Evolutionary conservation across 2,113 vertebrate species (phyloP), one percentile per base, ranked within the genome.

Genomic region (Circaetus gallicus): DNA sequence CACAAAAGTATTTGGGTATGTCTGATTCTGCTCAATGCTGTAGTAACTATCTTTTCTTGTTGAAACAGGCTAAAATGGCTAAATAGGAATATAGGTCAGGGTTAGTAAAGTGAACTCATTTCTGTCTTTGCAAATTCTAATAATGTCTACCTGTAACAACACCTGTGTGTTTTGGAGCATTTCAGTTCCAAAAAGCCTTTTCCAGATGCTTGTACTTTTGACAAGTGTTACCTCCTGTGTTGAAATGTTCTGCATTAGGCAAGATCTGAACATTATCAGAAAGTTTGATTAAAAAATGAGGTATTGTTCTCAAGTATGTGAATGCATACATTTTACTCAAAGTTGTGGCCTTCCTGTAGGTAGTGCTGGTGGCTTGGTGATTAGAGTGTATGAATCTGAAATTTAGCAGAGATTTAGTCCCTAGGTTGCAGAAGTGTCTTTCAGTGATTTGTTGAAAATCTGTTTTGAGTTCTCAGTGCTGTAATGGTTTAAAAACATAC

Each of bases 381-480:
- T 74, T 67, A 29, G 47, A 28, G 53, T 38, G n/a, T n/a, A 70
- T 42, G 53, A 91, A 42, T 34, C 42, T 53, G 81, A 85, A 82
- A 74, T 91, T 77, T 62, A 86, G 66, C 74, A 62, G 82, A 66
- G 71, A 43, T 90, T 66, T 80, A 67, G 71, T 94, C 78, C 84
- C 84, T 38, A 22, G 83, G 58, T 93, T 0, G 1, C 67, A 93
- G 58, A 88, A 95, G 74, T 77, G 82, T 74, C 93, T 94, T 91
- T 73, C 47, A n/a, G 71, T 67, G 91, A 80, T 95, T 77, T 94
- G 93, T 59, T 91, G 84, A 80, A 96, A 97, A 96, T 96, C 93
- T 97, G 94, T 28, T 96, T 97, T 95, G 96, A 95, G 82, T 96
- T 97, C 91, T 84, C 89, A 67, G 91, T 63, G 91, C 69, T 91